Percentiles rank a stretch among this genome's conserved stretches.
Conservation (phyloP, 64 coral and sea anemone genomes). For the Anthopleura sola region DNA sequence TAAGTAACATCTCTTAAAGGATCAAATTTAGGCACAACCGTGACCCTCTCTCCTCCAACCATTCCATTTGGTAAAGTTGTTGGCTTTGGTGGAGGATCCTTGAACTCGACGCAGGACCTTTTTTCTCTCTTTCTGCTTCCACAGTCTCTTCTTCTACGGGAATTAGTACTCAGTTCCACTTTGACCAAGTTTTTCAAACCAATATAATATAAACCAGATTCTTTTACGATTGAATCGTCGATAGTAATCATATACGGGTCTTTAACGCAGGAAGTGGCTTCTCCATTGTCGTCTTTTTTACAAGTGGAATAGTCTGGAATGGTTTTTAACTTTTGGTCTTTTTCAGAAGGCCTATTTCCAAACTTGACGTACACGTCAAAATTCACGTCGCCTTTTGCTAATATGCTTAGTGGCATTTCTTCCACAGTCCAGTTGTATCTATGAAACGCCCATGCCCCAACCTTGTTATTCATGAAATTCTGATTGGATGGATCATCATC, state of each 20-base stretch:
- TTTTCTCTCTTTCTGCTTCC: slow-evolving; percentile 8
- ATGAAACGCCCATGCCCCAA: slow-evolving; percentile 55
- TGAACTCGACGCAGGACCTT: slow-evolving; percentile 56
- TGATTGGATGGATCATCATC: background rate
- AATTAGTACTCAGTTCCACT: too few species aligned
- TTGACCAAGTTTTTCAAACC: slow-evolving; percentile 3
- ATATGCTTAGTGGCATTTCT: slow-evolving; percentile 5
- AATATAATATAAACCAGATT: slow-evolving; percentile 55
- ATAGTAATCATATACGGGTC: slow-evolving; percentile 57
- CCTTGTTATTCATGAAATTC: slow-evolving; percentile 31
- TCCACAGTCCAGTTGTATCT: slow-evolving; percentile 40
- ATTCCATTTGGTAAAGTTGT: background rate
- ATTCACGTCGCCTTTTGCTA: background rate
- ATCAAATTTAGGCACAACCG: slow-evolving; percentile 41
- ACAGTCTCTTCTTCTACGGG: slow-evolving; percentile 43
- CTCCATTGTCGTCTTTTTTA: background rate
- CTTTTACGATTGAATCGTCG: background rate
- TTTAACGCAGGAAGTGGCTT: background rate
- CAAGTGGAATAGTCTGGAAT: slow-evolving; percentile 72
- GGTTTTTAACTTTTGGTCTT: slow-evolving; percentile 24
- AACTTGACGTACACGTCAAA: slow-evolving; percentile 62
- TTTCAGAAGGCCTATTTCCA: slow-evolving; percentile 26
- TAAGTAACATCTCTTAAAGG: slow-evolving; percentile 32
- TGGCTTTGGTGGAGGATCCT: slow-evolving; percentile 61
- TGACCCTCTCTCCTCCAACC: background rate